These are phyloP conservation scores for Gymnoscelis rufifasciata DNA, from an alignment of 2,888 invertebrate species.

Conservation along the genomic window DNA sequence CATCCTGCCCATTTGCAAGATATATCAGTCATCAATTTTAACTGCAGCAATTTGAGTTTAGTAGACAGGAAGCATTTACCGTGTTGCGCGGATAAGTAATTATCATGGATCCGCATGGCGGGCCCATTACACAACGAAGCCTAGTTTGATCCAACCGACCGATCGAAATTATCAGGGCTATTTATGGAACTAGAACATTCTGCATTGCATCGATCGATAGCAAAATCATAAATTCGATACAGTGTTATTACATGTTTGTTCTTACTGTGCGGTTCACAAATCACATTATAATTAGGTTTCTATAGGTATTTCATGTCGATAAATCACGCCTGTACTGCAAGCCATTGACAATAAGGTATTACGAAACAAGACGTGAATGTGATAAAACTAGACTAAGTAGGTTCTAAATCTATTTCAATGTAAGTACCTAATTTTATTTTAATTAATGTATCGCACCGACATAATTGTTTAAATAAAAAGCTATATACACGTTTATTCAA, in stretches of 20 bases:
- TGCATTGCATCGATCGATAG: neutral
- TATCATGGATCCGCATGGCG: constrained; percentile 18
- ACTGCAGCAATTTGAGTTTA: neutral
- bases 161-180: neutral
- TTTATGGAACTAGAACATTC: neutral
- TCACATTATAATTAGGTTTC: neutral
- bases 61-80: constrained; percentile 14
- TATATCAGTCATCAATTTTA: neutral
- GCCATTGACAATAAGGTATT: too few species aligned
- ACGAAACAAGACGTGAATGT: too few species aligned
- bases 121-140: constrained; percentile 13
- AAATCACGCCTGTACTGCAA: too few species aligned
- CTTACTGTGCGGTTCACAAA: neutral
- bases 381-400: too few species aligned
- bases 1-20: too few species aligned
- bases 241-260: neutral
- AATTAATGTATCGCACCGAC: too few species aligned
- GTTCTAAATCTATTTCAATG: too few species aligned
- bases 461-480: too few species aligned
- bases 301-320: neutral
- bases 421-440: too few species aligned
- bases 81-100: constrained; percentile 9
- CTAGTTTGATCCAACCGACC: constrained; percentile 1
- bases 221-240: neutral
- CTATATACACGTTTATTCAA: too few species aligned